Evolutionary conservation across 2,113 vertebrate genomes (phyloP), one percentile per base, ranked within the genome.

Genomic region (Phasianus colchicus): DNA sequence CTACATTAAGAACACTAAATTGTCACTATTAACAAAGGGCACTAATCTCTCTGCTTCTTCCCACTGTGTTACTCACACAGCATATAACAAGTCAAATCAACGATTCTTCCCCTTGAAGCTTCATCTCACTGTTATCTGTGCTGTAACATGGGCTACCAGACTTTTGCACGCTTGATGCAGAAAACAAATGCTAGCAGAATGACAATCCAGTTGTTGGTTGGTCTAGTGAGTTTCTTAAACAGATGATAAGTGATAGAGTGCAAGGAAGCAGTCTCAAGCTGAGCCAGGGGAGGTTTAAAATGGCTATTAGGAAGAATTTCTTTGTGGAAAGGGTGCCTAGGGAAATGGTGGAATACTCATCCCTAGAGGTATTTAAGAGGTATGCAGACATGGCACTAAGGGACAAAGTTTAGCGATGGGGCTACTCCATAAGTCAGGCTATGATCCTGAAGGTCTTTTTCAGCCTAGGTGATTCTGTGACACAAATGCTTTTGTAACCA

Each of bases 11-110:
- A 60, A 73, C 48, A 65, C 11, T 38, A 25, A 87, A 90, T 13
- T 66, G 71, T 61, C 34, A 57, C 29, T 50, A 38, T 25, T 83
- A 73, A 80, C 40, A 60, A 60, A 63, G 50, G 47, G 57, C 72
- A 76, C 50, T 60, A 73, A 87, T n/a, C 24, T 29, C 55, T 83
- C 58, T 85, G 22, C 27, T 30, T 93, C 71, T 78, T 95, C 40
- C 34, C 29, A 80, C 27, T 32, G 16, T 20, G 8, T 86, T 83
- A 88, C 32, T 83, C 57, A 80, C 0, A 63, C 14, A 61, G 27
- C 25, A 38, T 43, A 55, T 6, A 66, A 58, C 20, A 63, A 70
- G 25, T 76, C 70, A 19, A n/a, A 86, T 32, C 34, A 89, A 40
- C 8, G 40, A 74, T n/a, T 92, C 38, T 54, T 81, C 34, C 27